Base-by-base conservation (phyloP, 2,113 vertebrate genomes). In the Trichomycterus rosablanca region DNA sequence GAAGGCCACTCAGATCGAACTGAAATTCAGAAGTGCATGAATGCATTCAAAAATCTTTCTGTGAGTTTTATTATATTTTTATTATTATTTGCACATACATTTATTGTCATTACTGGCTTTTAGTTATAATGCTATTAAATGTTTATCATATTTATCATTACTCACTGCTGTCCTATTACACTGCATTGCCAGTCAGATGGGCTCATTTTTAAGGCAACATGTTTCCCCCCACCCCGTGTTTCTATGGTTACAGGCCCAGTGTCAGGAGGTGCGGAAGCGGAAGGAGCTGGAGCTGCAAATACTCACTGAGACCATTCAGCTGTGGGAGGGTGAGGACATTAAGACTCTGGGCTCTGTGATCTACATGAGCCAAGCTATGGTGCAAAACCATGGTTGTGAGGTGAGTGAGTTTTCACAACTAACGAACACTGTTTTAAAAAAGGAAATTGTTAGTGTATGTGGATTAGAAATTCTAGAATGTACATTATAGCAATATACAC, bases 321-420 rank as follows among this genome's bases (percentile, higher is more conserved):
- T 90, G 72, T 99, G 96, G 95, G 96, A 99, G 75, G 96, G 96
- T 1, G 96, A 97, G 1, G 93, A 93, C 76, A 99, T 98, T 54
- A 92, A 90, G 81, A 92, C 92, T 0, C 80, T 98, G 57, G 96
- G 96, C 70, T 89, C 71, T 1, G 93, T 97, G n/a, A 80, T 96
- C 52, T 93, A 93, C 77, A 96, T 98, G 94, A 98, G 93, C 23
- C 95, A 97, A 75, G 93, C 93, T 71, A 78, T 94, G 78, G 91
- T 98, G 45, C 91, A 92, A 68, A 91, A 85, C 67, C 87, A 90
- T 23, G 91, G 91, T 51, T 94, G 86, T 39, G 92, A 94, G 80
- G 91, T 91, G 84, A 76, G 63, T 18, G 34, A 24, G 72, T 79
- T 3, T 30, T 30, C 26, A 30, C 7, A 3, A 30, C 26, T 30